These are phyloP conservation scores for Aspidiotus destructor DNA, from an alignment of 2,888 invertebrate genomes.

Conservation along the genomic window DNA sequence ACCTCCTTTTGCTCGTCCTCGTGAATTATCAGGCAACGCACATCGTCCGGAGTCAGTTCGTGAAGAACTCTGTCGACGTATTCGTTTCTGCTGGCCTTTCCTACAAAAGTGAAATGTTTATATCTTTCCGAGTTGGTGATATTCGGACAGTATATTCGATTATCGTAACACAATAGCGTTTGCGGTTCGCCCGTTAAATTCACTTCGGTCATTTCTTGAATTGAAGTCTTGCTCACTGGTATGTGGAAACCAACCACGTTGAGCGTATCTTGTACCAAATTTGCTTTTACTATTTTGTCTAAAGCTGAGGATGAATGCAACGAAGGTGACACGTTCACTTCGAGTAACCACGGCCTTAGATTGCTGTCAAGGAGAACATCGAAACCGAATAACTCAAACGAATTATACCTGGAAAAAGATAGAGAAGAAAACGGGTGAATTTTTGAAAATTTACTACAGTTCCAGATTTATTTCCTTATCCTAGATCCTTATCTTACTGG, in stretches of 20 bases:
- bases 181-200: background rate
- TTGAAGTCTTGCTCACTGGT: constrained; percentile 43
- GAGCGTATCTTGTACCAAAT: constrained; percentile 77
- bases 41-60: constrained; percentile 83
- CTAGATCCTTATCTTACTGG: too few species aligned
- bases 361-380: constrained; percentile 87
- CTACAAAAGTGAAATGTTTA: constrained; percentile 46
- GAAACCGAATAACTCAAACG: constrained; percentile 91
- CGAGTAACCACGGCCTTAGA: constrained; percentile 88
- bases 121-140: constrained; percentile 58
- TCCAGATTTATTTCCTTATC: too few species aligned
- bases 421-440: background rate
- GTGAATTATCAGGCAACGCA: constrained; percentile 69
- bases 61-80: constrained; percentile 69
- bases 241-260: constrained; percentile 89
- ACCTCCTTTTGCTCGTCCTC: constrained; percentile 78
- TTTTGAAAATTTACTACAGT: too few species aligned
- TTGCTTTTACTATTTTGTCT: constrained; percentile 87
- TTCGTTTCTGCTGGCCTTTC: constrained; percentile 36
- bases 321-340: constrained; percentile 88
- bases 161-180: constrained; percentile 47
- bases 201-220: constrained; percentile 6
- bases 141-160: constrained; percentile 57
- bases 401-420: constrained; percentile 58
- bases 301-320: constrained; percentile 76